Base-by-base conservation (phyloP, 2,888 invertebrate genomes). In the Oscheius myriophilus region DNA sequence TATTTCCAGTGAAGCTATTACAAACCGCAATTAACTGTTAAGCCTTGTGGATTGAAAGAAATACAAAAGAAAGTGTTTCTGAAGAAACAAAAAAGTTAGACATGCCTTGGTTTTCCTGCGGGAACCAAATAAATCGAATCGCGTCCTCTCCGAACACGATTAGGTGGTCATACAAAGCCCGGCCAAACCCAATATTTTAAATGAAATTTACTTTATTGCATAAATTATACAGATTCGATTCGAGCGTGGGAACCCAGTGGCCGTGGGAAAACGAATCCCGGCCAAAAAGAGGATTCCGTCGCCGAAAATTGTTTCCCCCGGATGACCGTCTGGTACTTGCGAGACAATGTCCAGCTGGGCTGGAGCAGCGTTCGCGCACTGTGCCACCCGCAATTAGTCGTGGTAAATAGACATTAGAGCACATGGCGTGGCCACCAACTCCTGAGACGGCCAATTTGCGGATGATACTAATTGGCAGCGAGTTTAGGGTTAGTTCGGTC, bases 371-470 rank as follows among this genome's bases (percentile, higher is more conserved):
- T 63, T 63, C 52, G 63, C 63, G 63, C 63, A 63, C 63, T 52
- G 63, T 63, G 52, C 53, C 63, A 51, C 63, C 41, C 39, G 18
- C 54, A 65, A 65, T 55, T 55, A 65, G 66, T 26, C 39, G 23
- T 18, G 51, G 70, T 66, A 63, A 68, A 68, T 67, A 71, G 64
- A 65, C 51, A 71, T 68, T 71, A 68, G 68, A 67, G 64, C 71
- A 71, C 67, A 71, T 71, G 71, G 53, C 62, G 57, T 39, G 46
- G 53, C 67, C 67, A 69, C 62, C 64, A 33, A 61, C 49, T 61
- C 58, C 49, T 21, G 61, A 61, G 61, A 61, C 49, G 23, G 26
- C 61, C 49, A 61, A 61, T 61, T 61, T 61, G 61, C 61, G 46
- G 18, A 46, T 61, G 61, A 61, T 72, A 69, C 67, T 67, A 72